phyloP scores from a whole-genome alignment of 1,140 invertebrate genomes.

The Eueides isabella region DNA sequence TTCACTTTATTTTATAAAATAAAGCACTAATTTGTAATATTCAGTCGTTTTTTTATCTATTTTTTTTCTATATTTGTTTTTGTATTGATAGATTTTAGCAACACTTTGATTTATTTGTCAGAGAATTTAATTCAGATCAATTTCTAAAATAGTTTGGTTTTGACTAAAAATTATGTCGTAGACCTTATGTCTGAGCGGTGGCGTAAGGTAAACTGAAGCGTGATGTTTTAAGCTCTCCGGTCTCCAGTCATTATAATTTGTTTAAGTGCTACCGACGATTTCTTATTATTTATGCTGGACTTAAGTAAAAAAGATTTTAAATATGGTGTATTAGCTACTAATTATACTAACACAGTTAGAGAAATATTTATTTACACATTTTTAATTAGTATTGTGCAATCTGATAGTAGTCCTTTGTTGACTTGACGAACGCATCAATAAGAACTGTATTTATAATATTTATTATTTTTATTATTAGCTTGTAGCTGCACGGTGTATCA shows the following conservation, averaged over 20 bases:
- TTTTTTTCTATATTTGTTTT: background rate
- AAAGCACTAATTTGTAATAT: background rate
- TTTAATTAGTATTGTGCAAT: background rate
- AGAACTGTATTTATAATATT: background rate
- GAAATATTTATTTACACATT: background rate
- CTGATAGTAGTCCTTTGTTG: background rate
- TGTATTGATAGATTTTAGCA: background rate
- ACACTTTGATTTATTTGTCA: background rate
- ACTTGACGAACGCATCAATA: background rate
- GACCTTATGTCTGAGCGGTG: conserved; percentile 1
- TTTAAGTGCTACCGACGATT: background rate
- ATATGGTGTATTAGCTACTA: background rate
- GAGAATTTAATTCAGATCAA: background rate
- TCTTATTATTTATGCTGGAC: background rate
- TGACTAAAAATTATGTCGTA: background rate
- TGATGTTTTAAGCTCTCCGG: background rate
- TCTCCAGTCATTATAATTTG: background rate
- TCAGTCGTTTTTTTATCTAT: background rate
- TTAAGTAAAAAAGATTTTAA: background rate
- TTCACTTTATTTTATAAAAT: background rate
- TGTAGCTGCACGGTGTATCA: background rate
- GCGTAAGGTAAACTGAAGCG: background rate
- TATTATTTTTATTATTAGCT: background rate
- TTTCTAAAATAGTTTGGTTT: background rate
- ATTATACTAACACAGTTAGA: background rate